Evolutionary conservation across 2,888 invertebrate species (phyloP).

Genomic region (Fragum fragum): DNA sequence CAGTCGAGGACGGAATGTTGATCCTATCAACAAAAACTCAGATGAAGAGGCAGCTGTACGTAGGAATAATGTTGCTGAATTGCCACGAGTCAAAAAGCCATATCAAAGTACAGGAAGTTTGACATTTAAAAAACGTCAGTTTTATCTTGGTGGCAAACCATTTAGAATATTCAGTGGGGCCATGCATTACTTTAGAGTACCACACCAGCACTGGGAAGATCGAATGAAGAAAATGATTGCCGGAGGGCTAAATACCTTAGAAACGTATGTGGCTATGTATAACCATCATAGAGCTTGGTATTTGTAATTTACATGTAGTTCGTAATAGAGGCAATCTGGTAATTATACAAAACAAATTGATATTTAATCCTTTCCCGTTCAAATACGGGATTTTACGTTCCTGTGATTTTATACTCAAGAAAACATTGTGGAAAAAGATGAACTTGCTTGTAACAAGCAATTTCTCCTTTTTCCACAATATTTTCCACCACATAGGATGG

Average conservation of each 20-base stretch:
- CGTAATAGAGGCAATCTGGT: no score
- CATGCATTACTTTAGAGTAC: slow-evolving; percentile 85
- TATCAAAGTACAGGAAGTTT: slow-evolving; percentile 66
- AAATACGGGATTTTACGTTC: no score
- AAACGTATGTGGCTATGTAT: slow-evolving; percentile 86
- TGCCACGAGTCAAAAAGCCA: slow-evolving; percentile 27
- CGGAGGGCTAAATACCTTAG: slow-evolving; percentile 84
- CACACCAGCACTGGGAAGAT: slow-evolving; percentile 84
- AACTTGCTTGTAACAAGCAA: no score
- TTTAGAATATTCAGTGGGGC: slow-evolving; percentile 83
- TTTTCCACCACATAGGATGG: no score
- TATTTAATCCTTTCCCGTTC: no score
- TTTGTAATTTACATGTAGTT: no score
- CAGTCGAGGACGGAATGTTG: slow-evolving; percentile 8
- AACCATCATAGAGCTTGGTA: no score
- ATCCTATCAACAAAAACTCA: not conserved
- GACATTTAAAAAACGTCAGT: slow-evolving; percentile 76
- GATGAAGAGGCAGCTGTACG: not conserved
- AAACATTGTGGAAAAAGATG: no score
- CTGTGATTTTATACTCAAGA: no score
- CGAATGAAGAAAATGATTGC: slow-evolving; percentile 83
- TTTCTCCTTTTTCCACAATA: no score
- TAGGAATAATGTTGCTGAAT: not conserved
- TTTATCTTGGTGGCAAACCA: slow-evolving; percentile 78
- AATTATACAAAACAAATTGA: no score